phyloP scores from a whole-genome alignment of 2,797 vertebrate species.

The Synanceia verrucosa region DNA sequence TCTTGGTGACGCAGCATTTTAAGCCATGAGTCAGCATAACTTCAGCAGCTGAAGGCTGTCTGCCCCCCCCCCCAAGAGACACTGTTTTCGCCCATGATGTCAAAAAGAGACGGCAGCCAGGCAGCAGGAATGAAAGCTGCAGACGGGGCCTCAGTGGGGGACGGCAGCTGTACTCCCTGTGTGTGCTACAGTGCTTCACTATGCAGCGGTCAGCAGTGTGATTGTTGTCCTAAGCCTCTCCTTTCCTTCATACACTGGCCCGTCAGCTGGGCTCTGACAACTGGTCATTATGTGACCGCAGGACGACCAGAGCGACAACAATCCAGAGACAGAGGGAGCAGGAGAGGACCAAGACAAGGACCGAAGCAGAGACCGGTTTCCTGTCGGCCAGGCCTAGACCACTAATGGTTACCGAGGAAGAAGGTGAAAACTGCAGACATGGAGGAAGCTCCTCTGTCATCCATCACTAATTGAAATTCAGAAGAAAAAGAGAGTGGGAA shows the following conservation, averaged over 20 bases:
- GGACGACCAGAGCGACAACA: constrained; percentile 32
- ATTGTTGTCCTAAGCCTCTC: constrained; percentile 52
- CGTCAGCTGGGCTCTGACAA: constrained; percentile 49
- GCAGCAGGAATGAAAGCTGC: constrained; percentile 43
- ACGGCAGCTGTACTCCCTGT: constrained; percentile 45
- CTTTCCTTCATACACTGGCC: constrained; percentile 13
- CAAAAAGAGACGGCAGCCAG: constrained; percentile 33
- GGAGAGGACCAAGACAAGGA: neutral
- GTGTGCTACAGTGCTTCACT: constrained; percentile 16
- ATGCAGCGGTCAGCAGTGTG: constrained; percentile 65
- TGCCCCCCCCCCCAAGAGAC: constrained; percentile 32
- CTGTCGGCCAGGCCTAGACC: constrained; percentile 27
- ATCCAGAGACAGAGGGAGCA: neutral
- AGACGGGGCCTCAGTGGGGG: constrained; percentile 35
- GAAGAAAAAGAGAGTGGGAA: constrained; percentile 1
- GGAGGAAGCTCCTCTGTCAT: neutral
- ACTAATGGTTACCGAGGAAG: constrained; percentile 16
- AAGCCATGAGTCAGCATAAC: constrained; percentile 50
- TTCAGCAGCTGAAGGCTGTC: constrained; percentile 18
- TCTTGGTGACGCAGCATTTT: constrained; percentile 1
- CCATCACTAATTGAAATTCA: neutral
- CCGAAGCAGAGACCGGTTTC: constrained; percentile 1
- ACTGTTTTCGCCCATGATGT: constrained; percentile 21
- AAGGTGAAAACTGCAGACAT: constrained; percentile 20
- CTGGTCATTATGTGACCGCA: constrained; percentile 48